Evolutionary conservation across 2,888 invertebrate genomes (phyloP).

Genomic region (Coleophora flavipennella): DNA sequence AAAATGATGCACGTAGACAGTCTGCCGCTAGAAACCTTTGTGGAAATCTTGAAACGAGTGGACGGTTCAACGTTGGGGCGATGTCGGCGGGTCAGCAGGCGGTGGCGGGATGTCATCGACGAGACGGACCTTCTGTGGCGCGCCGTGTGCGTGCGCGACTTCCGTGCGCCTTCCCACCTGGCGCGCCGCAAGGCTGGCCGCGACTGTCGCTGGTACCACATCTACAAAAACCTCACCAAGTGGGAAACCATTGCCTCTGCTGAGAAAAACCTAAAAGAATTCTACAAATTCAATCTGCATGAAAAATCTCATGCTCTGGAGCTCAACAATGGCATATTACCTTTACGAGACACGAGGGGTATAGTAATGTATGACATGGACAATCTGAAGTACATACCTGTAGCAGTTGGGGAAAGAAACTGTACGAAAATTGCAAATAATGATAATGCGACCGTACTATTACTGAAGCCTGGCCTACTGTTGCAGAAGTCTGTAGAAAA

Average conservation of each 20-base stretch:
- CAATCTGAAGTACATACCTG: conserved; percentile 44
- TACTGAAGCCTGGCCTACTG: conserved; percentile 37
- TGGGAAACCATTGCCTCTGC: conserved; percentile 35
- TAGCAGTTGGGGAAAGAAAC: conserved; percentile 37
- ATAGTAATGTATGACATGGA: conserved; percentile 42
- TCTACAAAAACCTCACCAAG: conserved; percentile 44
- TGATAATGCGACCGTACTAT: conserved; percentile 33
- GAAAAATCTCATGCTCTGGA: conserved; percentile 40
- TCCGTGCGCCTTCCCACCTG: conserved; percentile 36
- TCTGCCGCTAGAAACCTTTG: conserved; percentile 46
- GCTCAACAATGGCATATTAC: conserved; percentile 40
- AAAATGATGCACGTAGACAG: conserved; percentile 25
- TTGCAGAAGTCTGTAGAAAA: conserved; percentile 39
- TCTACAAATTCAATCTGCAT: conserved; percentile 41
- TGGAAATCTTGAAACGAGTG: conserved; percentile 39
- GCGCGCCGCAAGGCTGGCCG: conserved; percentile 44
- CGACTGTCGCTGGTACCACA: conserved; percentile 42
- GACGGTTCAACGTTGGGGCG: conserved; percentile 41
- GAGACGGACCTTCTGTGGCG: conserved; percentile 41
- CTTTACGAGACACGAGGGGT: conserved; percentile 42
- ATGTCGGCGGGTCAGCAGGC: conserved; percentile 44
- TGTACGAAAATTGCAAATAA: conserved; percentile 45
- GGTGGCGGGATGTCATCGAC: conserved; percentile 44
- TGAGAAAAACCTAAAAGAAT: conserved; percentile 32
- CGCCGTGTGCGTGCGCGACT: conserved; percentile 37